A percentile compares a stretch with the other conserved stretches of the same genome.
Conservation (phyloP, 2,113 vertebrate species). For the Toxotes chatareus region DNA sequence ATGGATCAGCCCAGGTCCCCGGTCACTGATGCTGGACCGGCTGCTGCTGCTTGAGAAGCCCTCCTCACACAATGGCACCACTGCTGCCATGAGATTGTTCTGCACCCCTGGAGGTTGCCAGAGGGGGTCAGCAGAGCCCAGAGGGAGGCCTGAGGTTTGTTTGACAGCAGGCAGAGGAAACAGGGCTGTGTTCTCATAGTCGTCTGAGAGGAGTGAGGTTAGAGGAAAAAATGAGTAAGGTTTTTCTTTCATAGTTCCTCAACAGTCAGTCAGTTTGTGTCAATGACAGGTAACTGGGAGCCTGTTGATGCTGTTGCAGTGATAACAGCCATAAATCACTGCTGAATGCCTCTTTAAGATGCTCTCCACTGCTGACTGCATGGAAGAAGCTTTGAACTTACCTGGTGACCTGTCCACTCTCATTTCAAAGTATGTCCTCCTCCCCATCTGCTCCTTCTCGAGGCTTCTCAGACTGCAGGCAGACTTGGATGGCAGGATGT, state of each 20-base stretch:
- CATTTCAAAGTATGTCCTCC: slow-evolving; percentile 72
- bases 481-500: slow-evolving; percentile 64
- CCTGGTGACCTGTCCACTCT: slow-evolving; percentile 75
- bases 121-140: slow-evolving; percentile 58
- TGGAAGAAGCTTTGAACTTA: slow-evolving; percentile 16
- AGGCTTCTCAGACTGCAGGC: slow-evolving; percentile 52
- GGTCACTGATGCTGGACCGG: slow-evolving; percentile 43
- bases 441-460: slow-evolving; percentile 31
- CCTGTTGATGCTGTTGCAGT: not conserved
- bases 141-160: not conserved
- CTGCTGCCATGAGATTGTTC: slow-evolving; percentile 57
- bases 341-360: not conserved
- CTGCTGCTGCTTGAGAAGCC: slow-evolving; percentile 71
- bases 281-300: too few species aligned
- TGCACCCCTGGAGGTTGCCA: slow-evolving; percentile 76
- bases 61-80: slow-evolving; percentile 71
- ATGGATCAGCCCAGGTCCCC: slow-evolving; percentile 60
- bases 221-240: not conserved
- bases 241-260: too few species aligned
- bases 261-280: too few species aligned
- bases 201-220: slow-evolving; percentile 64
- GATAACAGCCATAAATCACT: not conserved
- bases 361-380: too few species aligned
- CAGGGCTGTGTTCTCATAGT: slow-evolving; percentile 71
- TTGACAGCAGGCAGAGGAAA: slow-evolving; percentile 27